Evolutionary conservation across 2,113 vertebrate species (phyloP).

Genomic region (Circaetus gallicus): DNA sequence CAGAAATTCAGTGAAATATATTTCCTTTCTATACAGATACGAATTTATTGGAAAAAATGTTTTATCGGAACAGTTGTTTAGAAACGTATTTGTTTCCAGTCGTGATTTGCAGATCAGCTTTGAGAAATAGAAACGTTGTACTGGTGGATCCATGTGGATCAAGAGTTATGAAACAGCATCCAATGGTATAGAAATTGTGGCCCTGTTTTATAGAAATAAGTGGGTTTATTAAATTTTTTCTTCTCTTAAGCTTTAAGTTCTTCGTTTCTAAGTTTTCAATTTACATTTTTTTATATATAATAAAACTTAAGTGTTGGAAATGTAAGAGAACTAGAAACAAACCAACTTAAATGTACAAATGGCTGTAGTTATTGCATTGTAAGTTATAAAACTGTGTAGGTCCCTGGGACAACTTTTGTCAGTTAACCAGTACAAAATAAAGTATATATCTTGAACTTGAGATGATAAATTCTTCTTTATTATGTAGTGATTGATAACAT

Average conservation of each 20-base stretch:
- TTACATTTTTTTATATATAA: slow-evolving; percentile 30
- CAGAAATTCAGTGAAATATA: background rate
- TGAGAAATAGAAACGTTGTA: background rate
- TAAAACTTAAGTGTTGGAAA: background rate
- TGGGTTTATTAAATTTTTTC: slow-evolving; percentile 22
- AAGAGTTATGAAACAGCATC: background rate
- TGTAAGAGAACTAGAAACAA: slow-evolving; percentile 15
- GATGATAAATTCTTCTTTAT: slow-evolving; percentile 19
- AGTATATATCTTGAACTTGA: background rate
- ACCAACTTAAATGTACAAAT: slow-evolving; percentile 10
- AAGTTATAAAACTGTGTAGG: slow-evolving; percentile 25
- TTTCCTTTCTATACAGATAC: slow-evolving; percentile 6
- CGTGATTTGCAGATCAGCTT: slow-evolving; percentile 5
- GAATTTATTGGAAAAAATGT: background rate
- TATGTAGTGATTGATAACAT: background rate
- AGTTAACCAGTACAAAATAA: slow-evolving; percentile 26
- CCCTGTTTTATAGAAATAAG: slow-evolving; percentile 29
- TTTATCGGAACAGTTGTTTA: background rate
- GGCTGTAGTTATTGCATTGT: slow-evolving; percentile 17
- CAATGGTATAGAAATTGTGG: background rate
- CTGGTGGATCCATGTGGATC: background rate
- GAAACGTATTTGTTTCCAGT: background rate
- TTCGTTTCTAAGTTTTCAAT: slow-evolving; percentile 21
- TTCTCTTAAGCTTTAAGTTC: slow-evolving; percentile 33
- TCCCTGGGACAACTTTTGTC: slow-evolving; percentile 5